Evolutionary conservation across 2,888 invertebrate genomes (phyloP).

Genomic region (Epistrophella euchroma): DNA sequence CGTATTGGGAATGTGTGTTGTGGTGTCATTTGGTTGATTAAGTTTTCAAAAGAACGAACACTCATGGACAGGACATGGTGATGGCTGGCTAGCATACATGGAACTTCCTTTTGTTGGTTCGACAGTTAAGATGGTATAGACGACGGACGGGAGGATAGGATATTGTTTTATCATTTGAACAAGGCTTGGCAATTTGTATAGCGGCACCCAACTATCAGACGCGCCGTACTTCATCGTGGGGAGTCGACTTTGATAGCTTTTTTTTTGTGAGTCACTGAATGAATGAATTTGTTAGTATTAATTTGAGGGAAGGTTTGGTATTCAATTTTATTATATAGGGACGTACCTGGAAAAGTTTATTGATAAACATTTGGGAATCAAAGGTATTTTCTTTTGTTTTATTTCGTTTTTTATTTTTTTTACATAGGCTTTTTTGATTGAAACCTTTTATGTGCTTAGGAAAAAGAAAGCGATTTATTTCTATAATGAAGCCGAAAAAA

Average conservation of each 20-base stretch:
- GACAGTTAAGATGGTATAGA: not conserved
- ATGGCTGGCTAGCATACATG: conserved; percentile 17
- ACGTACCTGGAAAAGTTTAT: not conserved
- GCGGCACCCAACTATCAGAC: conserved; percentile 3
- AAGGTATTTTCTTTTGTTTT: not conserved
- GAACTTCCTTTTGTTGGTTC: conserved; percentile 32
- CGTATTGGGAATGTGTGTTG: conserved; percentile 1
- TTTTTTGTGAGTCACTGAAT: not conserved
- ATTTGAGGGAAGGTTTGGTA: conserved; percentile 6
- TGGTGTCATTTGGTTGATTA: conserved; percentile 57
- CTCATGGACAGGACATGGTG: conserved; percentile 5
- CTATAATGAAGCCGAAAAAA: not conserved
- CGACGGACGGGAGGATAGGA: not conserved
- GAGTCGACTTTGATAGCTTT: conserved; percentile 8
- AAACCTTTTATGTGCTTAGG: conserved; percentile 16
- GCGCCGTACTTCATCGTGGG: not conserved
- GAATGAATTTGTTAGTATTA: conserved; percentile 3
- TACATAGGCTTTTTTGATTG: not conserved
- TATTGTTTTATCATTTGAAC: conserved; percentile 49
- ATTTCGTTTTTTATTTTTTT: not conserved
- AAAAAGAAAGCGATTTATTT: not conserved
- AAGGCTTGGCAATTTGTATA: conserved; percentile 39
- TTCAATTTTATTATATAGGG: not conserved
- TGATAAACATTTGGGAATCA: not conserved
- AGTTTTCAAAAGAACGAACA: conserved; percentile 33